A percentile compares a stretch with the other conserved stretches of the same genome.
These are phyloP conservation scores for Quadroppia sp. DNA, from an alignment of 2,888 invertebrate species.

Conservation along the genomic window DNA sequence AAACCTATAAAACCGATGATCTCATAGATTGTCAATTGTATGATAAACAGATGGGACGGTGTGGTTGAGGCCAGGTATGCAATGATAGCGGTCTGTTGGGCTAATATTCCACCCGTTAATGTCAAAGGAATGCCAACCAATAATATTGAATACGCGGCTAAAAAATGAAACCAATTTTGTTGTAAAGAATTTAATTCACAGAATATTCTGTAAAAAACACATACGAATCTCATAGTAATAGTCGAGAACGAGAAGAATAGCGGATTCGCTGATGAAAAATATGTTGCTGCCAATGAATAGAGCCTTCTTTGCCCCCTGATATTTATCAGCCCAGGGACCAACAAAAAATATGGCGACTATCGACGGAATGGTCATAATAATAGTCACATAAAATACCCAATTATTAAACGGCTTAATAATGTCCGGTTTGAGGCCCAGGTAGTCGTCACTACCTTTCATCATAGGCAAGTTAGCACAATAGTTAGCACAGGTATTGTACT, in stretches of 20 bases:
- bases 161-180: no score
- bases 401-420: background rate
- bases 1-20: background rate
- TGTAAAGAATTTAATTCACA: no score
- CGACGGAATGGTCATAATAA: background rate
- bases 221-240: no score
- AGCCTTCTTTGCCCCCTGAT: background rate
- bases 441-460: constrained; percentile 1
- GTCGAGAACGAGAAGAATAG: no score
- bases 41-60: constrained; percentile 2
- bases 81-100: background rate
- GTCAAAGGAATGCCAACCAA: background rate
- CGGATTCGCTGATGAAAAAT: no score
- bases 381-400: background rate
- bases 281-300: background rate
- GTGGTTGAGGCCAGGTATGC: constrained; percentile 29
- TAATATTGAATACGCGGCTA: background rate
- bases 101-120: constrained; percentile 29
- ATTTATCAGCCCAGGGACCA: background rate
- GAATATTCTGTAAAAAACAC: no score
- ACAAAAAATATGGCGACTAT: background rate
- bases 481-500: background rate
- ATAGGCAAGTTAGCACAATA: constrained; percentile 23
- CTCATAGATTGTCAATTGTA: constrained; percentile 32
- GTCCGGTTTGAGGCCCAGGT: background rate